phyloP scores from a whole-genome alignment of 2,888 invertebrate genomes.

The Cistogaster globosa region DNA sequence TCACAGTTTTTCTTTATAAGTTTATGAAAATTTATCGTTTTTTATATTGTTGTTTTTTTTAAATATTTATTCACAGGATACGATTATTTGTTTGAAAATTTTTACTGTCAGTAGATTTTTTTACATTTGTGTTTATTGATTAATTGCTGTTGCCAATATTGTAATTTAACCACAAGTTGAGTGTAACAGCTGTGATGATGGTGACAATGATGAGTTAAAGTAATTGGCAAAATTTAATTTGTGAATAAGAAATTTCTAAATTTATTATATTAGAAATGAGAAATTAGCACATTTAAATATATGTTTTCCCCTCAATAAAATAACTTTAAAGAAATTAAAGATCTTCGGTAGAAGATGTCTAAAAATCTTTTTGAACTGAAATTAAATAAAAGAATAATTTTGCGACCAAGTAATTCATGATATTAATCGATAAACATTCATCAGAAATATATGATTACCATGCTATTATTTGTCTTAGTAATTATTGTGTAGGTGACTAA shows the following conservation, averaged over 20 bases:
- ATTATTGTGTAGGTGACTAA: too few species aligned
- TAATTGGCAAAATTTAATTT: slow-evolving; percentile 38
- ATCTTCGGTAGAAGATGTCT: too few species aligned
- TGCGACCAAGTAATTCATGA: too few species aligned
- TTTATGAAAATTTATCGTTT: slow-evolving; percentile 60
- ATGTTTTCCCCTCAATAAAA: too few species aligned
- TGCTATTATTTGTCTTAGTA: too few species aligned
- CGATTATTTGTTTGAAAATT: slow-evolving; percentile 8
- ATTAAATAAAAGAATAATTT: too few species aligned
- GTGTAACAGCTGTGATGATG: slow-evolving; percentile 58
- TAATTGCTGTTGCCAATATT: slow-evolving; percentile 70
- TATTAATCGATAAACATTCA: too few species aligned
- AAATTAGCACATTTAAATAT: too few species aligned
- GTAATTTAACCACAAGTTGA: slow-evolving; percentile 73
- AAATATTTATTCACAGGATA: background rate
- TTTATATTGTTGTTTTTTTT: slow-evolving; percentile 13
- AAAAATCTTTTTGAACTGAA: too few species aligned
- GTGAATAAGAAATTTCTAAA: background rate
- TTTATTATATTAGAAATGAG: background rate
- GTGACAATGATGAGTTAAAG: slow-evolving; percentile 42
- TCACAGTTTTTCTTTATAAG: slow-evolving; percentile 26
- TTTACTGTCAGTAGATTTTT: slow-evolving; percentile 37
- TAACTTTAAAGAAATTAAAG: too few species aligned
- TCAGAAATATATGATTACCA: too few species aligned
- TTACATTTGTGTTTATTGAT: slow-evolving; percentile 44